Base-by-base conservation (phyloP, 2,888 invertebrate species). In the Eupithecia centaureata region DNA sequence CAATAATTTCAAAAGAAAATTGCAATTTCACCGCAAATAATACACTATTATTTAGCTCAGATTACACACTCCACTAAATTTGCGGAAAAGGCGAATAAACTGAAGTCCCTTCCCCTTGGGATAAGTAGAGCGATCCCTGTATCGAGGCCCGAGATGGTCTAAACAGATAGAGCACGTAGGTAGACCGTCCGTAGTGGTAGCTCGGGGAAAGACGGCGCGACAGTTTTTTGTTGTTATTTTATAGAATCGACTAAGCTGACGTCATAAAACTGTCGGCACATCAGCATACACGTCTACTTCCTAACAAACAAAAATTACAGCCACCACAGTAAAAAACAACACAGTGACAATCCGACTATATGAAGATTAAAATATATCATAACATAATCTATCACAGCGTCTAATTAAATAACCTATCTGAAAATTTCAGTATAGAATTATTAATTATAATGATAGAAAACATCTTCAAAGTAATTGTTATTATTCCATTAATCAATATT, bases 81-180 rank as follows among this genome's bases (percentile, higher is more conserved):
- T 47, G 63, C 47, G 35, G 65, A 61, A 68, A 67, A 70, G 63
- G 65, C 63, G 47, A 67, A 61, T 58, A 51, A 66, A 62, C 65
- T 70, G 58, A 38, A 71, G 73, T 27, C 27, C 62, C 65, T 70
- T 68, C 54, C 60, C 32, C 68, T 70, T 15, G 56, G 70, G 73
- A 73, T 57, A 69, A 70, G 65, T 71, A 69, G 68, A 42, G 28
- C 65, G 69, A 73, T 74, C 66, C 61, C 66, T 63, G 61, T 63
- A 65, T 68, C 42, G 38, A 33, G 62, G 28, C 69, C 65, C 58
- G 28, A 71, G 76, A 78, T 78, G 70, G 59, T 61, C 60, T 15
- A 58, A 65, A 25, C 61, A 65, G 77, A 77, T 78, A 74, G 70
- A 68, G 68, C 77, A 77, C 75, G 77, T 33, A 70, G 52, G 38